Percentiles rank a stretch among this genome's conserved stretches.
Evolutionary conservation across 1,140 invertebrate genomes (phyloP).

Genomic region (Ptiloglossa arizonensis): DNA sequence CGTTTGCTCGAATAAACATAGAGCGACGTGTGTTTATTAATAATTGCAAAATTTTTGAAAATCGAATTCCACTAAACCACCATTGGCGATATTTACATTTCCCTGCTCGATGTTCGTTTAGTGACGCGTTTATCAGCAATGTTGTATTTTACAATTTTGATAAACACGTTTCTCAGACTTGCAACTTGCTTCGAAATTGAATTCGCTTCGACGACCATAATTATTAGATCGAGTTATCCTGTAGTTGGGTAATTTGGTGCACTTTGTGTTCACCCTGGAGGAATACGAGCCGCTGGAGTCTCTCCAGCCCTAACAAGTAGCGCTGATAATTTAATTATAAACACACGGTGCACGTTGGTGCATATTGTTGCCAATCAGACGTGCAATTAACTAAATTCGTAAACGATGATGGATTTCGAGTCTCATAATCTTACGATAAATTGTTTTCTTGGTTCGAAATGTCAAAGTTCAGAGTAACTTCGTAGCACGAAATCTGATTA

Average conservation of each 20-base stretch:
- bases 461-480: constrained; percentile 38
- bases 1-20: too few relatives aligned
- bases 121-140: too few relatives aligned
- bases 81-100: too few relatives aligned
- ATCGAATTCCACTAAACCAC: too few relatives aligned
- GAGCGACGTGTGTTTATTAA: too few relatives aligned
- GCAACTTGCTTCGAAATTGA: too few relatives aligned
- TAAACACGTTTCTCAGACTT: too few relatives aligned
- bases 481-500: background rate
- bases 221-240: background rate
- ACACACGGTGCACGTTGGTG: background rate
- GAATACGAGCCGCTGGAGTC: background rate
- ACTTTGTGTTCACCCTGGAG: background rate
- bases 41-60: too few relatives aligned
- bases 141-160: too few relatives aligned
- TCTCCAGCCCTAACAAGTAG: background rate
- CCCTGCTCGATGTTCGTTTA: too few relatives aligned
- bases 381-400: constrained; percentile 15
- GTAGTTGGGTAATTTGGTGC: background rate
- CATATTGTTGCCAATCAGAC: constrained; percentile 5
- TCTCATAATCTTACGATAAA: background rate
- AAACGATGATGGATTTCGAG: background rate
- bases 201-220: background rate
- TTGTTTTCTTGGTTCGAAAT: constrained; percentile 32
- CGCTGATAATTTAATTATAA: constrained; percentile 12